phyloP scores from a whole-genome alignment of 2,797 vertebrate genomes.

The Morelia viridis region DNA sequence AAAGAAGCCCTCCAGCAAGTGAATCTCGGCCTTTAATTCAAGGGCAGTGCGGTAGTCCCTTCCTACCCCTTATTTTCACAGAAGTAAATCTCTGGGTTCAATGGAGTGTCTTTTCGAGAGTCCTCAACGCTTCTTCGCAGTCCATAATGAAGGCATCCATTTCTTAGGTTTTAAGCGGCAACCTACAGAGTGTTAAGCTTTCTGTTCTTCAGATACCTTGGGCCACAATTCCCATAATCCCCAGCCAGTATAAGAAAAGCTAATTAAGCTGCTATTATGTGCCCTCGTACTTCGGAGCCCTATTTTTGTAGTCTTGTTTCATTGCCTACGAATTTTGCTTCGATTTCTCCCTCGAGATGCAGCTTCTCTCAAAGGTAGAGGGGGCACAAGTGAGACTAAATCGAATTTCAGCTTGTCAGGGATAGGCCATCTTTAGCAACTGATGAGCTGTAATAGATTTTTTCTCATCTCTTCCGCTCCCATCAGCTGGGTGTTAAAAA shows the following conservation, averaged over 20 bases:
- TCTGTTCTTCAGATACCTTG: neutral
- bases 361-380: neutral
- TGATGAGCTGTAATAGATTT: neutral
- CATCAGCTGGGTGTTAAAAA: neutral
- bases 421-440: neutral
- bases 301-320: neutral
- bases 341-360: neutral
- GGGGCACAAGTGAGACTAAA: neutral
- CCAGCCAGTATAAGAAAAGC: neutral
- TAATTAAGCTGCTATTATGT: neutral
- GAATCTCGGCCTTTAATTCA: neutral
- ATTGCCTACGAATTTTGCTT: neutral
- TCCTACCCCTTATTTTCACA: neutral
- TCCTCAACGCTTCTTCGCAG: neutral
- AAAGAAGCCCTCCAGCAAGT: neutral
- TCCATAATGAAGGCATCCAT: neutral
- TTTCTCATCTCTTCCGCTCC: neutral
- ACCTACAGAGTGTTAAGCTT: neutral
- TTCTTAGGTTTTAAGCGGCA: neutral
- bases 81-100: neutral
- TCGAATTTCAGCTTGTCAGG: neutral
- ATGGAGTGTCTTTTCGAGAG: neutral
- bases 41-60: neutral
- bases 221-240: neutral
- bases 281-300: no score